Evolutionary conservation across 1,140 invertebrate genomes (phyloP), one percentile per base, ranked within the genome.

Genomic region (Dendroctonus ponderosae): DNA sequence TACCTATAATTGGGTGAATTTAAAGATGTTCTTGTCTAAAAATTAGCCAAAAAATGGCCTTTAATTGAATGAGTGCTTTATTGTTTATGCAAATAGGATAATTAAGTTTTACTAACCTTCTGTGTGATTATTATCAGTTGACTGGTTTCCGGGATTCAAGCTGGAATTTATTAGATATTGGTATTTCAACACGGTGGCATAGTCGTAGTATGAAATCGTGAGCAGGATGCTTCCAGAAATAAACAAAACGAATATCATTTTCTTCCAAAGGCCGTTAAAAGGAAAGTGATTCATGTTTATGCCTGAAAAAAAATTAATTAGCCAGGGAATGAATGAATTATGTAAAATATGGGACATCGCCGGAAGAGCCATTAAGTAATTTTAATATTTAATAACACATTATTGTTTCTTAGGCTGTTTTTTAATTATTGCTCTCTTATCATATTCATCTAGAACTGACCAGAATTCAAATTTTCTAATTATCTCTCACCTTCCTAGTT

Each of bases 41-140:
- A 11, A 46, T 46, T 9, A 4, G 12, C 1, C 8, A 11, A 9
- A 9, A 46, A 12, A 4, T 46, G 8, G 26, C 14, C 39, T 56
- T 26, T 26, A 26, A 26, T 26, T 26, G 26, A 26, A 26, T 26
- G 26, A 26, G 26, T 3, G 26, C 26, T 26, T 26, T 26, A 26
- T 26, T 26, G 26, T 26, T 26, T 26, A 26, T 26, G 26, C 26
- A 26, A 26, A 26, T 26, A 26, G 26, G 26, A 26, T 26, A 26
- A 26, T 26, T 26, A 26, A 26, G 26, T 46, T 46, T 46, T 82
- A 41, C 83, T 82, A 2, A 78, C 74, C 67, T 82, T 54, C 70
- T 80, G 75, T 64, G 80, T 82, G 60, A 85, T 82, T 57, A 83
- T 78, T 74, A 82, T 83, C 69, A 26, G 26, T 26, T 26, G 26